These are phyloP conservation scores for Rhodeus uyekii DNA, from an alignment of 2,797 vertebrate genomes.

Conservation along the genomic window DNA sequence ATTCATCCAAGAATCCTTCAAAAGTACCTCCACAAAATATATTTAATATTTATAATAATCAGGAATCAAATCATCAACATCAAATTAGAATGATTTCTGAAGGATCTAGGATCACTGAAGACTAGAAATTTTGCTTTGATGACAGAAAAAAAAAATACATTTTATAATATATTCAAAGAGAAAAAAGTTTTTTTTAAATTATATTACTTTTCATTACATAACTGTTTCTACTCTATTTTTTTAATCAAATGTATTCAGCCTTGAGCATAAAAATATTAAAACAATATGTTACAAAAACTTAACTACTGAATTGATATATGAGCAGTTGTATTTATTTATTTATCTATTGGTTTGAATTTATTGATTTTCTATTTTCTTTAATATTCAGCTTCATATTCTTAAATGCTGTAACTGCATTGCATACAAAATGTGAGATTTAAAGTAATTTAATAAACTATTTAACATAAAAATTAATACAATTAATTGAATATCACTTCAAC, in stretches of 20 bases:
- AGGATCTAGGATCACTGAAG: not conserved
- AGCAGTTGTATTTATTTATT: not conserved
- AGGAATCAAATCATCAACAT: no score
- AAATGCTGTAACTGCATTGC: not conserved
- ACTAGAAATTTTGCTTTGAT: not conserved
- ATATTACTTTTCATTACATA: not conserved
- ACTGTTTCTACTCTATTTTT: not conserved
- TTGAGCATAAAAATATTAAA: not conserved
- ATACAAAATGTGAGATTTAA: not conserved
- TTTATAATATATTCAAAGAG: not conserved
- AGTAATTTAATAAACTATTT: not conserved
- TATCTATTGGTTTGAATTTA: fast-evolving
- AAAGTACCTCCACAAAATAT: no score
- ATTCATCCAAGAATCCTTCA: no score
- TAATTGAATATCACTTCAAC: not conserved
- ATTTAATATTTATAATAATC: no score
- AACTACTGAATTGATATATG: not conserved
- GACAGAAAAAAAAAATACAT: not conserved
- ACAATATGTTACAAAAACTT: not conserved
- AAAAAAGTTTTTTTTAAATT: not conserved
- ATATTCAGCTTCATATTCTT: not conserved
- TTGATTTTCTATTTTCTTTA: not conserved
- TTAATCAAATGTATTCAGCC: not conserved
- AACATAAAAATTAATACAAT: not conserved
- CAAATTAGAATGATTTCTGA: not conserved